Conservation (phyloP, 2,797 vertebrate genomes). For the Tragopan temminckii region DNA sequence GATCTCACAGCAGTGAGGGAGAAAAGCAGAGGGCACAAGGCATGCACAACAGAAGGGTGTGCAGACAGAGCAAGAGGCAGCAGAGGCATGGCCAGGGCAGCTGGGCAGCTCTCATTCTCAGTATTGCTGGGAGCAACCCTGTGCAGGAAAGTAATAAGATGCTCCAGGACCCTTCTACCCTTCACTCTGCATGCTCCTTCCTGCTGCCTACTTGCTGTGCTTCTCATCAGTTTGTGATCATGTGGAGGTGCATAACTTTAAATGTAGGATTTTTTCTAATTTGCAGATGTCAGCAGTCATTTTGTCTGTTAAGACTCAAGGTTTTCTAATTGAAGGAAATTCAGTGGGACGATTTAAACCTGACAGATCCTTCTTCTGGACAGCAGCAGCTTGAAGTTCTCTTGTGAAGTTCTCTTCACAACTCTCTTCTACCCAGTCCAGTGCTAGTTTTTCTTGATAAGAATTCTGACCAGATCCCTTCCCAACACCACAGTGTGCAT, state of each 20-base stretch:
- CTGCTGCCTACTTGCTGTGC: neutral
- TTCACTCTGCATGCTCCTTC: neutral
- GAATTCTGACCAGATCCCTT: neutral
- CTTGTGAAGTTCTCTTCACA: too few relatives aligned
- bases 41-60: neutral
- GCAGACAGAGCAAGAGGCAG: neutral
- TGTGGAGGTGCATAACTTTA: neutral
- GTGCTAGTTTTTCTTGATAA: neutral
- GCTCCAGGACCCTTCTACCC: neutral
- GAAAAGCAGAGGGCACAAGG: neutral
- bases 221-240: neutral
- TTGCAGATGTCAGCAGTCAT: neutral
- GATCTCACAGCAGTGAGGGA: neutral
- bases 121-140: neutral
- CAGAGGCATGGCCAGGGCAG: neutral
- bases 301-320: neutral
- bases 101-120: neutral
- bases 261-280: neutral
- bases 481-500: neutral
- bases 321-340: neutral
- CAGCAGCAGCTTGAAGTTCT: neutral
- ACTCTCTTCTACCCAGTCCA: neutral
- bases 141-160: neutral
- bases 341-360: neutral
- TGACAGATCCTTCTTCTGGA: rapidly evolving